Evolutionary conservation across 2,797 vertebrate genomes (phyloP).

Genomic region (Urosaurus nigricauda): DNA sequence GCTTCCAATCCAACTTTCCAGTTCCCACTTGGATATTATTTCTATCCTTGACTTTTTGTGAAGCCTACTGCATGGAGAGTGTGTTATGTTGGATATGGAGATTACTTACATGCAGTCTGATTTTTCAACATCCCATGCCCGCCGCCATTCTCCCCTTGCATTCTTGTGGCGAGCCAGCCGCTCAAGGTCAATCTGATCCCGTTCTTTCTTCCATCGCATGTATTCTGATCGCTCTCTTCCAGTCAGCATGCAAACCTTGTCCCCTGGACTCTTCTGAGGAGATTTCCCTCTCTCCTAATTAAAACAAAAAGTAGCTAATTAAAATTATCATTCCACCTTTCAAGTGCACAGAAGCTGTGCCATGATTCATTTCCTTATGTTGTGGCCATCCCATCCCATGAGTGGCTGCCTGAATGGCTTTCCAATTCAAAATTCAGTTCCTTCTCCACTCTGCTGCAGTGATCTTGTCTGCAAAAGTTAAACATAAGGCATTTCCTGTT

Average conservation of each 20-base stretch:
- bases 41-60: neutral
- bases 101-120: constrained; percentile 89
- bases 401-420: neutral
- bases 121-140: constrained; percentile 97
- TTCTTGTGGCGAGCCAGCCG: constrained; percentile 94
- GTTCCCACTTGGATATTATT: neutral
- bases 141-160: constrained; percentile 94
- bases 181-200: constrained; percentile 93
- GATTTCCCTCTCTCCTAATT: constrained; percentile 70
- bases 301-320: constrained; percentile 25
- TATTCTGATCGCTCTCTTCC: constrained; percentile 88
- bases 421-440: neutral
- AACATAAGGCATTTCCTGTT: no score
- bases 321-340: neutral
- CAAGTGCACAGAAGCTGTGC: neutral
- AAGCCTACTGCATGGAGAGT: constrained; percentile 33
- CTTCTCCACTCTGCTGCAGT: neutral
- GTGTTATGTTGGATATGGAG: neutral
- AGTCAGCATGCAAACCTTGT: constrained; percentile 80
- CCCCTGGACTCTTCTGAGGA: constrained; percentile 68
- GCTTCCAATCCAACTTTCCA: constrained; percentile 6
- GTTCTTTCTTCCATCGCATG: constrained; percentile 92
- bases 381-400: neutral
- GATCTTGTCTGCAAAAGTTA: neutral
- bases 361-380: neutral